phyloP scores from a whole-genome alignment of 2,797 vertebrate genomes.

The Lophura swinhoii region DNA sequence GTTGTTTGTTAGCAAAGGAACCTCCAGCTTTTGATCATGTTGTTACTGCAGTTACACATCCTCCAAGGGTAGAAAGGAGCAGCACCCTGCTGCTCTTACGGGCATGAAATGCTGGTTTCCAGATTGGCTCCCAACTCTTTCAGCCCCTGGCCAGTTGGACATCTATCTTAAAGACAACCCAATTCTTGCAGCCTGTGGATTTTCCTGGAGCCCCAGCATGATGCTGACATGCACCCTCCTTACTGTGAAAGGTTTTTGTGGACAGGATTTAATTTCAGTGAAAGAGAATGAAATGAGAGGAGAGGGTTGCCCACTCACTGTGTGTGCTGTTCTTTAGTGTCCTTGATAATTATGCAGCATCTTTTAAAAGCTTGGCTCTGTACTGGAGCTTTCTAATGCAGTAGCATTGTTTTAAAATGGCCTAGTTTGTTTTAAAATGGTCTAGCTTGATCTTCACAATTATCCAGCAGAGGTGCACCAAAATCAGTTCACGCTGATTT shows the following conservation, averaged over 20 bases:
- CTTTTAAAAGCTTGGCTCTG: background rate
- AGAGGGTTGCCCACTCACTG: background rate
- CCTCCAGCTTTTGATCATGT: background rate
- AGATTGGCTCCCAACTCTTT: background rate
- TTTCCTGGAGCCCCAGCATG: background rate
- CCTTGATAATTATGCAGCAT: background rate
- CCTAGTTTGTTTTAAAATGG: background rate
- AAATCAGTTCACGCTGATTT: conserved; percentile 49
- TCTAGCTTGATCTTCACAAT: background rate
- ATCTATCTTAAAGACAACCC: background rate
- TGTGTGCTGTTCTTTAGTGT: background rate
- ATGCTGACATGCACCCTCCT: background rate
- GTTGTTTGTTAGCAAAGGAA: background rate
- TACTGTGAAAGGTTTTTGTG: background rate
- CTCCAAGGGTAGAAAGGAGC: background rate
- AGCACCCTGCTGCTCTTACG: background rate
- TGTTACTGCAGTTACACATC: background rate
- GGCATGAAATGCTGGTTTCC: background rate
- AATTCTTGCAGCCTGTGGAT: background rate
- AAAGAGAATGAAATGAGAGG: background rate
- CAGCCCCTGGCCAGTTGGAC: background rate
- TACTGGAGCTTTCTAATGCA: background rate
- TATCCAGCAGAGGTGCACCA: conserved; percentile 1
- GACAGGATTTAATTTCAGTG: background rate
- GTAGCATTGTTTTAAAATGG: background rate